Base-by-base conservation (phyloP, 2,888 invertebrate genomes). In the Microchrysa polita region DNA sequence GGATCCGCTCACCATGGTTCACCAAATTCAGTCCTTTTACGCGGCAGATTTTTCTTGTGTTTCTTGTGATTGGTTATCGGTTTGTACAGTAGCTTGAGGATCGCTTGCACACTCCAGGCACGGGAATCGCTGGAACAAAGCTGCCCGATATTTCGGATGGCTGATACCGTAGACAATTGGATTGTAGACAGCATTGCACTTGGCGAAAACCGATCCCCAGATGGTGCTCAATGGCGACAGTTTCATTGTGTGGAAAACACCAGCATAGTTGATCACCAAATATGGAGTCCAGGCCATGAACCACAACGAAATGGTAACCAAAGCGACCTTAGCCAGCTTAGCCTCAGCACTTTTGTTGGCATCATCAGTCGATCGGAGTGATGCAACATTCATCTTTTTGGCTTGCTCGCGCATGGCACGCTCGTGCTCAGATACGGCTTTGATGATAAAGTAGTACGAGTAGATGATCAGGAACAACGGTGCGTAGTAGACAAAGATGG, bases 221-320 rank as follows among this genome's bases (percentile, higher is more conserved):
- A 88, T 87, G 74, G 88, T 87, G 77, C 86, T 84, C 75, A 88
- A 80, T 48, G 88, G 88, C 76, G 86, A 86, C 71, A 88, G 81
- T 73, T 82, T 81, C 77, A 83, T 81, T 23, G 85, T 83, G 76
- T 85, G 83, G 77, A 87, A 87, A 77, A 88, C 84, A 60, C 88
- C 88, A 67, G 86, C 82, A 77, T 86, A 86, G 76, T 88, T 87
- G 74, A 89, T 86, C 60, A 87, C 79, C 83, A 89, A 85, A 78
- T 90, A 90, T 1, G 90, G 90, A 10, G 88, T 88, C 91, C 91
- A 91, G 16, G 91, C 90, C 78, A 90, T 83, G 79, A 90, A 87
- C 88, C 90, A 91, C 65, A 90, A 80, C 0, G 88, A 85, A 76
- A 91, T 88, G 74, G 90, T 90, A 75, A 87, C 88, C 77, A 90